phyloP scores from a whole-genome alignment of 64 coral and sea anemone species.

The Exaiptasia diaphana region DNA sequence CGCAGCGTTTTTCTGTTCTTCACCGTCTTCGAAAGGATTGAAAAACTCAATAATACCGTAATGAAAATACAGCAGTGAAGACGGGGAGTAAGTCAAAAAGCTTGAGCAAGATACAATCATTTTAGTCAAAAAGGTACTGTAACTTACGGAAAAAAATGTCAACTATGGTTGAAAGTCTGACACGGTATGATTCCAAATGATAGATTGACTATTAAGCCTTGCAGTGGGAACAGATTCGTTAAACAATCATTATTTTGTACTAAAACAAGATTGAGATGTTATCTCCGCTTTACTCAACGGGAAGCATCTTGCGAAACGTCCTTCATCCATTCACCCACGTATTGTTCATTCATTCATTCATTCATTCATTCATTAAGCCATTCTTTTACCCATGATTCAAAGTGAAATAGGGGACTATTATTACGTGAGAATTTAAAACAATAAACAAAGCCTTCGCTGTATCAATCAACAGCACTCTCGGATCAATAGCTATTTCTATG shows the following conservation, averaged over 20 bases:
- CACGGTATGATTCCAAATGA: not conserved
- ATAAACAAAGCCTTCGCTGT: not conserved
- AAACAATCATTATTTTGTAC: not conserved
- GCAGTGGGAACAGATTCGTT: not conserved
- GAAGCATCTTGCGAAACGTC: too few relatives aligned
- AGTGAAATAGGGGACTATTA: too few relatives aligned
- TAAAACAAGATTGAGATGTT: not conserved
- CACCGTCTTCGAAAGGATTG: too few relatives aligned
- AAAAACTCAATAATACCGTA: too few relatives aligned
- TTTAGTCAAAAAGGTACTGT: too few relatives aligned
- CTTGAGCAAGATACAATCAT: too few relatives aligned
- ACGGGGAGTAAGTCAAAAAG: too few relatives aligned
- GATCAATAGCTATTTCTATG: not conserved
- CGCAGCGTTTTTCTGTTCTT: too few relatives aligned
- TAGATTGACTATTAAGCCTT: not conserved
- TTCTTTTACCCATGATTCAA: not conserved
- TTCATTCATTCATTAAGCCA: not conserved
- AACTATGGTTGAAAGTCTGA: too few relatives aligned
- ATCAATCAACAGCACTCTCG: not conserved
- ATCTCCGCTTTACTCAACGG: not conserved
- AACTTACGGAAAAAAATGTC: too few relatives aligned
- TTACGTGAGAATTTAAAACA: too few relatives aligned
- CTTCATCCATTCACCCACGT: not conserved
- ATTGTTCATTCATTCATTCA: not conserved
- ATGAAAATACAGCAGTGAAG: too few relatives aligned